A percentile compares a stretch with the other conserved stretches of the same genome.
phyloP scores from a whole-genome alignment of 1,140 invertebrate genomes.

The Leptinotarsa texana region DNA sequence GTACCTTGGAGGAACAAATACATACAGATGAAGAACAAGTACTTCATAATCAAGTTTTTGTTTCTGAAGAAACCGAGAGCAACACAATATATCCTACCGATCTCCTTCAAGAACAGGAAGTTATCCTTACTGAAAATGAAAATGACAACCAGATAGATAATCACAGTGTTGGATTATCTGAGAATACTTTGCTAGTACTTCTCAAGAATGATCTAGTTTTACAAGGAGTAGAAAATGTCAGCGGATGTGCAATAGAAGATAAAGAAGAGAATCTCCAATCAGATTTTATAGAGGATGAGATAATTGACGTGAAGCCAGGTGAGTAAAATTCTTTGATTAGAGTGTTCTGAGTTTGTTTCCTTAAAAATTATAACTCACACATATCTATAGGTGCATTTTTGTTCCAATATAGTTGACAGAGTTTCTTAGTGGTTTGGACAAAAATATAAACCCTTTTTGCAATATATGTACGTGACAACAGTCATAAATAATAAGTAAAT shows the following conservation, averaged over 20 bases:
- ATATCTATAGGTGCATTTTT: slow-evolving; percentile 7
- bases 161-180: not conserved
- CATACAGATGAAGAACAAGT: not conserved
- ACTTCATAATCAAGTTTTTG: not conserved
- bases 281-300: slow-evolving; percentile 12
- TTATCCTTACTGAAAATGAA: not conserved
- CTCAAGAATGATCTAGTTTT: not conserved
- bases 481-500: too few relatives aligned
- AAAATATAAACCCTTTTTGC: too few relatives aligned
- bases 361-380: not conserved
- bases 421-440: too few relatives aligned
- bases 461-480: too few relatives aligned
- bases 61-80: not conserved
- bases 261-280: slow-evolving; percentile 13
- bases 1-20: not conserved
- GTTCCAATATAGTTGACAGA: not conserved
- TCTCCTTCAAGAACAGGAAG: not conserved
- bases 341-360: too few relatives aligned
- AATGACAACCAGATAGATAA: not conserved
- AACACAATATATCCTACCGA: not conserved
- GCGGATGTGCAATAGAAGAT: not conserved
- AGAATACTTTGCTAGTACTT: slow-evolving; percentile 6
- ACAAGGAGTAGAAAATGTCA: not conserved
- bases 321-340: not conserved
- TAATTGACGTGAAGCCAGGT: slow-evolving; percentile 23